Conservation (phyloP, 2,113 vertebrate species). For the Stigmatopora argus region DNA sequence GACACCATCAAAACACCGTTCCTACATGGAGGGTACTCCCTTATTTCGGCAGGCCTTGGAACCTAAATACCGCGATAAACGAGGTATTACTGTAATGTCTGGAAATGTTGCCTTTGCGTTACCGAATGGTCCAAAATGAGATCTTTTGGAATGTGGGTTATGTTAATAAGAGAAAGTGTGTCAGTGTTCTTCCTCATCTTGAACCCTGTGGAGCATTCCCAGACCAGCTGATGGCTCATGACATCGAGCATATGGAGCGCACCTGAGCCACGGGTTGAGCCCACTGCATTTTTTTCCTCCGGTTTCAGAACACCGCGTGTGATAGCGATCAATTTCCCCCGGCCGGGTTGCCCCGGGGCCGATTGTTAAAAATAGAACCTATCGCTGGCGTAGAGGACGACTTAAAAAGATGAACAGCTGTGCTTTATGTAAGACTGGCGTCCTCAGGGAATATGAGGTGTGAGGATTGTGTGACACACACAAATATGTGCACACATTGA, state of each 20-base stretch:
- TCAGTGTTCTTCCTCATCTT: not conserved
- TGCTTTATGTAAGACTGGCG: constrained; percentile 56
- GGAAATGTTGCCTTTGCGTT: not conserved
- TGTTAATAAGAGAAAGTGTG: not conserved
- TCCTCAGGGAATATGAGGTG: constrained; percentile 22
- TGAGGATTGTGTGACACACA: constrained; percentile 18
- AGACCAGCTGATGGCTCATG: constrained; percentile 22
- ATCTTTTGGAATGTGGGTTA: not conserved
- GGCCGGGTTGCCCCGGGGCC: not conserved
- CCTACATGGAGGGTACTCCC: too few relatives aligned
- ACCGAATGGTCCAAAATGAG: not conserved
- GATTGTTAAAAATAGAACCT: constrained; percentile 60
- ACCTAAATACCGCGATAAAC: too few relatives aligned
- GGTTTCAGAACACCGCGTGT: constrained; percentile 23
- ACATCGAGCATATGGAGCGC: constrained; percentile 40
- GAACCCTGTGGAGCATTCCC: constrained; percentile 17
- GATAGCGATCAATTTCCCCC: constrained; percentile 28
- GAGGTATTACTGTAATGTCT: too few relatives aligned
- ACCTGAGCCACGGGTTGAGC: not conserved
- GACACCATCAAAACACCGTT: too few relatives aligned
- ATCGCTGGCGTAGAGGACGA: constrained; percentile 18
- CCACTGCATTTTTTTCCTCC: constrained; percentile 22
- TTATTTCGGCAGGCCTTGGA: too few relatives aligned
- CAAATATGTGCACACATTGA: not conserved
- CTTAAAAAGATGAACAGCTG: constrained; percentile 62